Percentiles rank a stretch among this genome's conserved stretches.
phyloP scores from a whole-genome alignment of 1,140 invertebrate species.

The Hyposmocoma kahamanoa region DNA sequence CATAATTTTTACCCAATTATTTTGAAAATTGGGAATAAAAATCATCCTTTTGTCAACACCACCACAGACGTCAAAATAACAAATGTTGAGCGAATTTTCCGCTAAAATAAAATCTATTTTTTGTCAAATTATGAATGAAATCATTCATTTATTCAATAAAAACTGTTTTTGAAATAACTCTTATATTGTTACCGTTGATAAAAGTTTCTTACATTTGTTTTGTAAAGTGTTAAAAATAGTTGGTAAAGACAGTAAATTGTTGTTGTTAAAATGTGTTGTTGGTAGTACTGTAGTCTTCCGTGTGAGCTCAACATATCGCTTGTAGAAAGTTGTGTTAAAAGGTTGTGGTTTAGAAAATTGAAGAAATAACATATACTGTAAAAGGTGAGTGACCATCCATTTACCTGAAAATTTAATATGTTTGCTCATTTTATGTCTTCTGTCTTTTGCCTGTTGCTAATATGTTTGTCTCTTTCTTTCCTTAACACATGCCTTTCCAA shows the following conservation, averaged over 20 bases:
- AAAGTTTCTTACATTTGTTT: too few species aligned
- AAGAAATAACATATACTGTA: slow-evolving; percentile 33
- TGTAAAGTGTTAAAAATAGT: slow-evolving; percentile 19
- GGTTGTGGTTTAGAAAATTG: slow-evolving; percentile 51
- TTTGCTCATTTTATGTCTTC: too few species aligned
- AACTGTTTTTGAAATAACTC: slow-evolving; percentile 10
- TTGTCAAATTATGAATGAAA: slow-evolving; percentile 56
- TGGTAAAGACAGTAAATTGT: slow-evolving; percentile 22
- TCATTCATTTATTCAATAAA: slow-evolving; percentile 19
- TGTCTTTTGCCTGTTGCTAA: too few species aligned
- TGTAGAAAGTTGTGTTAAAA: slow-evolving; percentile 39
- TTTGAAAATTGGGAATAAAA: too few species aligned
- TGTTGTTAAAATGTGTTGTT: slow-evolving; percentile 24
- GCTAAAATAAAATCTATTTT: slow-evolving; percentile 25
- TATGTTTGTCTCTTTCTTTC: too few species aligned
- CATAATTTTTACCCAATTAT: too few species aligned
- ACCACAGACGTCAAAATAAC: slow-evolving; percentile 43
- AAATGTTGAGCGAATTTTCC: slow-evolving; percentile 55
- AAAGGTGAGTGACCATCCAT: slow-evolving; percentile 42
- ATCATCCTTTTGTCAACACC: too few species aligned
- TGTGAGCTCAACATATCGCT: slow-evolving; percentile 28
- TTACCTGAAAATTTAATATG: too few species aligned
- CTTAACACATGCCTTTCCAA: too few species aligned
- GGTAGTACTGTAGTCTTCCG: slow-evolving; percentile 30
- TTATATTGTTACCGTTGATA: slow-evolving; percentile 10